phyloP scores from a whole-genome alignment of 2,113 vertebrate species.

The Machaerirhynchus nigripectus region DNA sequence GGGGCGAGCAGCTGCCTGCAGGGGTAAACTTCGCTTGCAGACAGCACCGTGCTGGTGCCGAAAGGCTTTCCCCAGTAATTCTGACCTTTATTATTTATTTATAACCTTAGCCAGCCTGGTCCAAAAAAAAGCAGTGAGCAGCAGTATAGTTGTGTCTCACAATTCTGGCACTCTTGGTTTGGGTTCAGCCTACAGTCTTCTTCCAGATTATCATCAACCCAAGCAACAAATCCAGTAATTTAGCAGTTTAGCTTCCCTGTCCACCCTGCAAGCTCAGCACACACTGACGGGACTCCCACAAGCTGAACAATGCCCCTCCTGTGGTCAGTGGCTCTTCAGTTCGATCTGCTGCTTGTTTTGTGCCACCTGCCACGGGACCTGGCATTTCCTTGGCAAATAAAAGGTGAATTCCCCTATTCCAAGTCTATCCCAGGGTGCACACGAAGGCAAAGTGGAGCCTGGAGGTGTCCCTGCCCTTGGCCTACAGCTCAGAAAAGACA shows the following conservation, averaged over 20 bases:
- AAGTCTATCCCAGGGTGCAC: neutral
- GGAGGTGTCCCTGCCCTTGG: neutral
- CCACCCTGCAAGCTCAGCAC: neutral
- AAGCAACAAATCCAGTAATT: neutral
- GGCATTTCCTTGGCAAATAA: neutral
- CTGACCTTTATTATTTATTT: neutral
- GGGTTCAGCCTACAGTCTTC: neutral
- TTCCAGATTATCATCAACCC: neutral
- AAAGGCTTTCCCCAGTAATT: neutral
- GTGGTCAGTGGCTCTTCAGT: neutral
- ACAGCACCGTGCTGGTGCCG: neutral
- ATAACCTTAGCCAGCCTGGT: neutral
- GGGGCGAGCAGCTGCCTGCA: neutral
- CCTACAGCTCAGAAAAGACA: neutral
- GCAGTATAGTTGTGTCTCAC: neutral
- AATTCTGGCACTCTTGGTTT: neutral
- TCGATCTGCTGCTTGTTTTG: neutral
- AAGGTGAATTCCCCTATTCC: neutral
- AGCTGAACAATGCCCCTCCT: neutral
- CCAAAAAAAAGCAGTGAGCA: neutral
- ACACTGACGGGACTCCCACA: neutral
- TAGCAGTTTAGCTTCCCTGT: neutral
- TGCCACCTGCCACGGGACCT: rapidly evolving
- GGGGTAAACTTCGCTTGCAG: neutral
- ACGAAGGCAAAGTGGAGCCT: rapidly evolving